Evolutionary conservation across 2,113 vertebrate species (phyloP).

Genomic region (Sitta europaea): DNA sequence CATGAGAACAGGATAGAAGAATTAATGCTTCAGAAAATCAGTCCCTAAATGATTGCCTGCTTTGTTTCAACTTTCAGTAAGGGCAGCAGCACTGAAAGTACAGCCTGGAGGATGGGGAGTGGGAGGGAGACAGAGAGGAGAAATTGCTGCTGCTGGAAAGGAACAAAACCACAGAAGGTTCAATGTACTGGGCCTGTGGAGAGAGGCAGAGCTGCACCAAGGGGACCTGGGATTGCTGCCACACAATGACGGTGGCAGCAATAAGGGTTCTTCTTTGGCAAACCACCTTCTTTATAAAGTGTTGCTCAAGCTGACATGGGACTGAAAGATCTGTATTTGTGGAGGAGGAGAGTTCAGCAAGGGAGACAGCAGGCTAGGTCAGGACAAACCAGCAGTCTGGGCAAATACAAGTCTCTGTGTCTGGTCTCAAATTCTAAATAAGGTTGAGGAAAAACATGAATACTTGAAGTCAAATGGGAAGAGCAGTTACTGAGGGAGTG

Average conservation of each 20-base stretch:
- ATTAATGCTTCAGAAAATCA: not conserved
- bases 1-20: not conserved
- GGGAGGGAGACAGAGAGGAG: not conserved
- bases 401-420: not conserved
- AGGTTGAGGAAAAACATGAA: not conserved
- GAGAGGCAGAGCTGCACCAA: not conserved
- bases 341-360: not conserved
- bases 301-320: rapidly evolving
- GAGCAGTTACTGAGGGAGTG: not conserved
- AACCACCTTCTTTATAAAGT: not conserved
- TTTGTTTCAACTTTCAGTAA: not conserved
- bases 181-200: not conserved
- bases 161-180: not conserved
- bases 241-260: not conserved
- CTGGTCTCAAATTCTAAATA: not conserved
- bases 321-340: not conserved
- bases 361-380: not conserved
- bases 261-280: not conserved
- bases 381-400: not conserved
- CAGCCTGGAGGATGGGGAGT: not conserved
- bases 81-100: not conserved
- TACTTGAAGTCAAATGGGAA: not conserved
- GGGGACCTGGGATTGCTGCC: not conserved
- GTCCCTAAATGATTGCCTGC: not conserved
- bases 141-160: not conserved